Conservation (phyloP, 2,797 vertebrate genomes). For the Hyperoplus immaculatus region DNA sequence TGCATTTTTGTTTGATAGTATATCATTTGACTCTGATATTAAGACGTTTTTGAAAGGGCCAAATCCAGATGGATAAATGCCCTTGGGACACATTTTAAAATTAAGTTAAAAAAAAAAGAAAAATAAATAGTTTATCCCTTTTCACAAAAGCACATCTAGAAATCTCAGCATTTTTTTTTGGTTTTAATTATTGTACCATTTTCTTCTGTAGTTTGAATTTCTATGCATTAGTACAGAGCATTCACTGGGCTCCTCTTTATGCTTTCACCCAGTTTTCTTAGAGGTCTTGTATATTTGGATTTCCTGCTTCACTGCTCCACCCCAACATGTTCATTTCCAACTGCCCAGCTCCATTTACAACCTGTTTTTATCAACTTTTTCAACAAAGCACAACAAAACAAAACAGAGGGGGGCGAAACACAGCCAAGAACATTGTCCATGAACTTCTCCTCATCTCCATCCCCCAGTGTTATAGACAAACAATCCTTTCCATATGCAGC, state of each 20-base stretch:
- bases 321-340: constrained; percentile 85
- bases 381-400: constrained; percentile 88
- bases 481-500: constrained; percentile 85
- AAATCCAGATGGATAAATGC: neutral
- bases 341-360: constrained; percentile 87
- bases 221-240: neutral
- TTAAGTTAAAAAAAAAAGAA: neutral
- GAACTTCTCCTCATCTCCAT: constrained; percentile 86
- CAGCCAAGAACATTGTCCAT: constrained; percentile 85
- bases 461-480: constrained; percentile 88
- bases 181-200: neutral
- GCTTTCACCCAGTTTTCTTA: constrained; percentile 72
- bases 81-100: neutral
- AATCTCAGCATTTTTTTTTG: neutral
- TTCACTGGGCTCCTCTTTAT: constrained; percentile 32
- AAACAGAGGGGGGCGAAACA: constrained; percentile 70
- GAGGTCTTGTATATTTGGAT: constrained; percentile 89
- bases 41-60: neutral
- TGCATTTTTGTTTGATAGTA: neutral
- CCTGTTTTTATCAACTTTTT: constrained; percentile 89
- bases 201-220: constrained; percentile 35
- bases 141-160: neutral
- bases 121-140: neutral
- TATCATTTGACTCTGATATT: neutral
- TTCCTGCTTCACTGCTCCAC: constrained; percentile 85